A percentile compares a stretch with the other conserved stretches of the same genome.
These are phyloP conservation scores for Chromis chromis DNA, from an alignment of 2,797 vertebrate genomes.

Conservation along the genomic window DNA sequence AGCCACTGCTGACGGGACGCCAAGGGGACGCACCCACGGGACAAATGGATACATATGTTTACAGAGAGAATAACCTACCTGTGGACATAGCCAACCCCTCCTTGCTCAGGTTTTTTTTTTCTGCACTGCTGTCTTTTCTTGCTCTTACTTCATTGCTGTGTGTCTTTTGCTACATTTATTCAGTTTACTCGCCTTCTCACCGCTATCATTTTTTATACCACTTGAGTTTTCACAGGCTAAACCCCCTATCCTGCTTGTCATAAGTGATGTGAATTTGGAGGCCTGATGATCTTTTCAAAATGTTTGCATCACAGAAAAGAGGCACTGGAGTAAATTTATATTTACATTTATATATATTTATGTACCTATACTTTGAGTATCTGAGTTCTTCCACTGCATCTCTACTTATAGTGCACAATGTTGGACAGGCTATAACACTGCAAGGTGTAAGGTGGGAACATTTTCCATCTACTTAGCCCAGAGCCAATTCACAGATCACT, in stretches of 20 bases:
- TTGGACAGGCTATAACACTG: slow-evolving; percentile 86
- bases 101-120: slow-evolving; percentile 56
- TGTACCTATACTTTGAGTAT: not conserved
- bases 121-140: slow-evolving; percentile 16
- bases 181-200: not conserved
- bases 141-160: not conserved
- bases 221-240: not conserved
- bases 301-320: not conserved
- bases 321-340: not conserved
- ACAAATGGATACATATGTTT: slow-evolving; percentile 99
- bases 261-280: not conserved
- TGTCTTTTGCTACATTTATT: slow-evolving; percentile 21
- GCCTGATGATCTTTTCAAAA: not conserved
- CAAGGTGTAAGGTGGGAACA: slow-evolving; percentile 86
- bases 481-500: slow-evolving; percentile 75
- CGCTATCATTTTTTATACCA: not conserved
- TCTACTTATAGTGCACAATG: not conserved
- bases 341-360: too few relatives aligned
- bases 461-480: slow-evolving; percentile 89
- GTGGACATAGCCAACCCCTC: slow-evolving; percentile 84
- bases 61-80: slow-evolving; percentile 98
- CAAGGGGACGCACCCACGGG: slow-evolving; percentile 89
- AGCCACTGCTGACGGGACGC: slow-evolving; percentile 91
- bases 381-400: not conserved
- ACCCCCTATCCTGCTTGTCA: not conserved